Evolutionary conservation across 1,140 invertebrate genomes (phyloP).

Genomic region (Meloidogyne exigua): DNA sequence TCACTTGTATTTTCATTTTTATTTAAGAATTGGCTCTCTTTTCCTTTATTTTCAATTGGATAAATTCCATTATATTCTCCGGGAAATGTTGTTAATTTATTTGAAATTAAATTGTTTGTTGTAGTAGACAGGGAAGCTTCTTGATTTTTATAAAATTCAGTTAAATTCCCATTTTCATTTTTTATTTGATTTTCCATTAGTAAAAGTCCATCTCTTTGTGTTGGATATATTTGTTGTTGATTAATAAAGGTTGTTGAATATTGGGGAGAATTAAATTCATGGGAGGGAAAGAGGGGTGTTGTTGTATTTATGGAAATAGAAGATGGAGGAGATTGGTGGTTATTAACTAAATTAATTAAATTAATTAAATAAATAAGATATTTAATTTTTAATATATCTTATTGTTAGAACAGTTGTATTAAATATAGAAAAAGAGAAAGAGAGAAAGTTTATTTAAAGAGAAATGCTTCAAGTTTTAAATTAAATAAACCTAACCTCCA

Average conservation of each 20-base stretch:
- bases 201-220: not conserved
- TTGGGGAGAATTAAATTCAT: not conserved
- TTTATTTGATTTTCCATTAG: not conserved
- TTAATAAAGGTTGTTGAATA: not conserved
- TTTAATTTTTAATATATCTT: not conserved
- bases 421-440: too few species aligned
- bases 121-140: too few species aligned
- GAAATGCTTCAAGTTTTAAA: too few species aligned
- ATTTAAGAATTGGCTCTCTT: not conserved
- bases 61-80: not conserved
- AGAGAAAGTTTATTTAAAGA: too few species aligned
- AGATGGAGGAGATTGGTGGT: too few species aligned
- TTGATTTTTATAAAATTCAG: not conserved
- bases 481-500: too few species aligned
- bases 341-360: too few species aligned
- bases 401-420: too few species aligned
- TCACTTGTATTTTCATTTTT: not conserved
- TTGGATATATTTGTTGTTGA: not conserved
- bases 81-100: not conserved
- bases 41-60: not conserved
- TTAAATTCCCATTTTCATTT: not conserved
- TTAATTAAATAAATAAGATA: too few species aligned
- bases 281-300: not conserved
- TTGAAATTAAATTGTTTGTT: not conserved
- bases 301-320: not conserved